Percentiles rank a stretch among this genome's conserved stretches.
Conservation (phyloP, 2,888 invertebrate genomes). For the Allolobophora icterica region DNA sequence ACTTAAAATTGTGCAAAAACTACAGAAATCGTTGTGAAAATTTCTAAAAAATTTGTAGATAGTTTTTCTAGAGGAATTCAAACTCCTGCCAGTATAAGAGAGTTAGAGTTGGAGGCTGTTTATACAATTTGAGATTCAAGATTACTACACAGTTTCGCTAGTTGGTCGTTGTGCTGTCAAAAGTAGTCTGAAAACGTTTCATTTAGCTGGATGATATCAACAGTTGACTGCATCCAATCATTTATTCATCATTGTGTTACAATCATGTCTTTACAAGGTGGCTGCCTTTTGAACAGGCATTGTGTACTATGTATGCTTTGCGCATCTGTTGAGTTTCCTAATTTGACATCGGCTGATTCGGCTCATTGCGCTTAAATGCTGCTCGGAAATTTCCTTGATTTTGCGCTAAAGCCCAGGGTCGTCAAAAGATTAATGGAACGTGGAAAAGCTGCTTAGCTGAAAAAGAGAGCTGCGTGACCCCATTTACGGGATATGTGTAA, state of each 20-base stretch:
- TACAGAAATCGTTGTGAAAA: not conserved
- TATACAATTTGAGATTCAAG: not conserved
- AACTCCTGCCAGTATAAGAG: not conserved
- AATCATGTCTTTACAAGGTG: no score
- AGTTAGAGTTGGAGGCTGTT: no score
- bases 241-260: not conserved
- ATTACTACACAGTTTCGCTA: not conserved
- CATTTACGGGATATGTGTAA: not conserved
- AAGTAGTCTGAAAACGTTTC: not conserved
- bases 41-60: not conserved
- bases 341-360: not conserved
- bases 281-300: no score
- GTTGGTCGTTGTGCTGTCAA: not conserved
- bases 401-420: not conserved
- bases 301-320: not conserved
- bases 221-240: not conserved
- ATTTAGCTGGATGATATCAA: not conserved
- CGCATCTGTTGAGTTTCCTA: not conserved
- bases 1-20: not conserved
- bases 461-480: not conserved
- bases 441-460: not conserved
- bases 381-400: no score
- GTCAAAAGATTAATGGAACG: not conserved
- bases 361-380: no score
- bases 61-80: not conserved